Evolutionary conservation across 2,797 vertebrate species (phyloP), one percentile per base, ranked within the genome.

Genomic region (Triplophysa yarkandensis): DNA sequence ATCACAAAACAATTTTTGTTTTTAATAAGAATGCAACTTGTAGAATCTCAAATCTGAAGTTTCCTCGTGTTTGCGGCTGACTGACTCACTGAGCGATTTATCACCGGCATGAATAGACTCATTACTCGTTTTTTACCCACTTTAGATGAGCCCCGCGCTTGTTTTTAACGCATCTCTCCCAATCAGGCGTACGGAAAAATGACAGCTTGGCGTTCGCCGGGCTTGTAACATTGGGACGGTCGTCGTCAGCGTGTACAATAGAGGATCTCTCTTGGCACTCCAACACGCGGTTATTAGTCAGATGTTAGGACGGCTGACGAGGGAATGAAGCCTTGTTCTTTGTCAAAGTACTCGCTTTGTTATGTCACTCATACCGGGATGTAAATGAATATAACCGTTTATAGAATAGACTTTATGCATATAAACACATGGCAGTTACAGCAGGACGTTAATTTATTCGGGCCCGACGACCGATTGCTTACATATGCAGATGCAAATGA

Each of bases 111-210:
- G 91, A 92, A 93, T 89, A 88, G 91, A 86, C 89, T 92, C 89
- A 90, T 93, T 93, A 92, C 91, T 91, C 87, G 89, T 91, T 91
- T 90, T 91, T 92, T 93, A 90, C 87, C 92, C 88, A 89, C 87
- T 89, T 89, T 87, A 90, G 93, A 90, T 90, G 89, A 91, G 88
- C 88, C 89, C 84, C 83, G 85, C 62, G 83, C 87, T 90, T 90
- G 86, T 92, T 87, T n/a, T 87, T 89, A 92, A 90, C 87, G 80
- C 1, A 76, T 77, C 85, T 86, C 87, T 88, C 88, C 85, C 91
- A 89, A 87, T 91, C 74, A 58, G 57, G 52, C 0, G 76, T 81
- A 3, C 0, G 62, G 82, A 81, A 68, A 66, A 84, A 85, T 90
- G 86, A 85, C 27, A 17, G 86, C 87, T 85, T 41, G 74, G 87